Conservation (phyloP, 2,797 vertebrate species). For the Siniperca undulata region DNA sequence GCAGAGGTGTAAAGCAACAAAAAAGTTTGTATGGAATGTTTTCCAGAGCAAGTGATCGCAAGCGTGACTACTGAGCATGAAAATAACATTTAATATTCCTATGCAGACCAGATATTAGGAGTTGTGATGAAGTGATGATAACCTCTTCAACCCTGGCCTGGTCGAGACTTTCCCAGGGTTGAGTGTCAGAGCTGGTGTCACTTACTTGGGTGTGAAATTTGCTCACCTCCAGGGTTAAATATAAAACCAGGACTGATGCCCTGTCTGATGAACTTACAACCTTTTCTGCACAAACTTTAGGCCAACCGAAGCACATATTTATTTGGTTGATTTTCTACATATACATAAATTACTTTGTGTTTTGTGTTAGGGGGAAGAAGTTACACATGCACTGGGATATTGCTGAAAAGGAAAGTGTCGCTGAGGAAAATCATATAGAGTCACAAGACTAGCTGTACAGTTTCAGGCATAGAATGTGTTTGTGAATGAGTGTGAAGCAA, state of each 20-base stretch:
- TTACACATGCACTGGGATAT: background rate
- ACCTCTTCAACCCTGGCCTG: conserved; percentile 48
- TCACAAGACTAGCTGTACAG: background rate
- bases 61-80: background rate
- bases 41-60: background rate
- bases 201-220: conserved; percentile 70
- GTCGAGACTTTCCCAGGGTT: conserved; percentile 69
- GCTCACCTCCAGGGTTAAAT: conserved; percentile 64
- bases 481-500: background rate
- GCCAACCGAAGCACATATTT: background rate
- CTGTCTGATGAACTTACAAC: conserved; percentile 51
- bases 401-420: background rate
- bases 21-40: background rate
- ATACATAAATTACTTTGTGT: background rate
- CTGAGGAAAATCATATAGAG: background rate
- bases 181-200: conserved; percentile 68
- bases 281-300: conserved; percentile 14
- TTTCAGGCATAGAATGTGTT: background rate
- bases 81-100: background rate
- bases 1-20: background rate
- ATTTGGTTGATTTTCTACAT: background rate
- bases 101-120: background rate
- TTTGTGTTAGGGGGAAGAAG: background rate
- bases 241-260: conserved; percentile 44
- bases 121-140: conserved; percentile 25